Percentiles rank a stretch among this genome's conserved stretches.
Evolutionary conservation across 2,797 vertebrate species (phyloP).

Genomic region (Lutjanus campechanus): DNA sequence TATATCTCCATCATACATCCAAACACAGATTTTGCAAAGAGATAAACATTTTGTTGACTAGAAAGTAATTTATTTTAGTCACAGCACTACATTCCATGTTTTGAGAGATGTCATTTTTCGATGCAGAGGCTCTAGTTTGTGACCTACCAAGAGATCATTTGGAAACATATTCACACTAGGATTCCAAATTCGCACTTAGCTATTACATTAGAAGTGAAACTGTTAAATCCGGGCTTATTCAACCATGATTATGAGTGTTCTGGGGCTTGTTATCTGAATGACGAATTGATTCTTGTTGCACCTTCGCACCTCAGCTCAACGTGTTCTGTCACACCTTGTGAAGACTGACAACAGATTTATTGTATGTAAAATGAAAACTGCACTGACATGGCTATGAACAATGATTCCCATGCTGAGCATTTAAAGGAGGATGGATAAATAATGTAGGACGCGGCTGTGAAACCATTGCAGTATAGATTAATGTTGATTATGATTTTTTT

Average conservation of each 20-base stretch:
- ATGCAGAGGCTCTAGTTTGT: background rate
- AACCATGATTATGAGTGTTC: slow-evolving; percentile 27
- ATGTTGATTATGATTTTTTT: slow-evolving; percentile 2
- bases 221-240: slow-evolving; percentile 40
- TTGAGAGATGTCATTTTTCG: background rate
- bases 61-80: slow-evolving; percentile 8
- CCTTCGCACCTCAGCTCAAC: slow-evolving; percentile 29
- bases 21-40: slow-evolving; percentile 8
- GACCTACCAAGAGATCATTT: slow-evolving; percentile 6
- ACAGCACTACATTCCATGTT: background rate
- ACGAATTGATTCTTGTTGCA: slow-evolving; percentile 54
- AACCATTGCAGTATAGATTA: background rate
- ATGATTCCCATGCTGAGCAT: slow-evolving; percentile 22
- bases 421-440: slow-evolving; percentile 36
- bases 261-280: slow-evolving; percentile 53
- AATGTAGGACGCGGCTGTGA: background rate
- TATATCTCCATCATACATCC: background rate
- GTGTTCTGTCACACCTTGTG: slow-evolving; percentile 49
- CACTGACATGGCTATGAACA: slow-evolving; percentile 14
- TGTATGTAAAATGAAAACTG: slow-evolving; percentile 20
- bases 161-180: slow-evolving; percentile 17
- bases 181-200: slow-evolving; percentile 23
- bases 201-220: slow-evolving; percentile 37
- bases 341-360: slow-evolving; percentile 48
- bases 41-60: background rate